A percentile compares a stretch with the other conserved stretches of the same genome.
Conservation (phyloP, 1,140 invertebrate genomes). For the Pseudomyrmex gracilis region DNA sequence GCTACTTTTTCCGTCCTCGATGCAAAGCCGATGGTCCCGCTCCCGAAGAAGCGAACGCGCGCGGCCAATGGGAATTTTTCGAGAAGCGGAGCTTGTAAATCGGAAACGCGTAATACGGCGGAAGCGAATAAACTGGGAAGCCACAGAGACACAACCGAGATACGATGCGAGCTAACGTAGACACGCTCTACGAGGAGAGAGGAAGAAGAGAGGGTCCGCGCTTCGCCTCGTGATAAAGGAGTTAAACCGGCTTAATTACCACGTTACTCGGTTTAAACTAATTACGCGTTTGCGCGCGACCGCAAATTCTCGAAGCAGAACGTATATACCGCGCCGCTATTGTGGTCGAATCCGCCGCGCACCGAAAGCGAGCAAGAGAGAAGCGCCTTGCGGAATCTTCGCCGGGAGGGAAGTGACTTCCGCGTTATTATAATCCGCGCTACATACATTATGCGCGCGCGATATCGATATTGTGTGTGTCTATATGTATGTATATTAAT, state of each 20-base stretch:
- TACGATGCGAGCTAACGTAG: constrained; percentile 30
- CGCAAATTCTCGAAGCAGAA: constrained; percentile 64
- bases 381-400: constrained; percentile 4
- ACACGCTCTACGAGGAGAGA: neutral
- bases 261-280: constrained; percentile 71
- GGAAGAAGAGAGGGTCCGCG: neutral
- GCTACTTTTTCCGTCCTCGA: no score
- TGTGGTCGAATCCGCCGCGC: constrained; percentile 56
- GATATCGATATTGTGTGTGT: neutral
- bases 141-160: constrained; percentile 44
- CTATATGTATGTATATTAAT: constrained; percentile 31
- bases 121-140: constrained; percentile 31
- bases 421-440: neutral
- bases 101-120: constrained; percentile 9
- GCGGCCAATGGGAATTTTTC: neutral
- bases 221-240: constrained; percentile 67
- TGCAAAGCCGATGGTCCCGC: neutral
- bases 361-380: no score
- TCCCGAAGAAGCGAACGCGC: neutral
- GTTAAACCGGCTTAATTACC: constrained; percentile 69
- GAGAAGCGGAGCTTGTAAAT: constrained; percentile 4
- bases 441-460: no score
- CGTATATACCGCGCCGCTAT: constrained; percentile 46
- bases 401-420: neutral
- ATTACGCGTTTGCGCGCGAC: constrained; percentile 68